phyloP scores from a whole-genome alignment of 2,888 invertebrate genomes.

The Amblyjoppa proteus region DNA sequence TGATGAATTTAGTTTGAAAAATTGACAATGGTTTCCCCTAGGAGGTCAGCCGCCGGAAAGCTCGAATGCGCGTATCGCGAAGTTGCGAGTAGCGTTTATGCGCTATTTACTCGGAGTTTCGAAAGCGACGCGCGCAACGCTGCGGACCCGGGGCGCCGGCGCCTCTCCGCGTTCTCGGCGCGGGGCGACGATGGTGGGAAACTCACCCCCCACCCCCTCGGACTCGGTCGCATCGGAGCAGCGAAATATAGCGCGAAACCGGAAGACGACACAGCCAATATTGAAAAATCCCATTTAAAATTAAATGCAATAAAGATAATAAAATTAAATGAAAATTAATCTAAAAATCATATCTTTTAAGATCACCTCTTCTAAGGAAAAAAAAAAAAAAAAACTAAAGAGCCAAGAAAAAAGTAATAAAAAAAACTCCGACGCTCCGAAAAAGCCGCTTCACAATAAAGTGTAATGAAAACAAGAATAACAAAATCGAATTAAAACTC shows the following conservation, averaged over 20 bases:
- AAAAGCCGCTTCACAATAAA: too few species aligned
- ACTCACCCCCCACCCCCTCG: conserved; percentile 20
- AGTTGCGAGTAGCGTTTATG: conserved; percentile 27
- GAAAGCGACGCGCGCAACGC: conserved; percentile 78
- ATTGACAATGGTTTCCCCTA: background rate
- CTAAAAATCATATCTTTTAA: background rate
- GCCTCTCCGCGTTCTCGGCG: conserved; percentile 24
- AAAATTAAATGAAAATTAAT: background rate
- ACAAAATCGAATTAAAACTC: background rate
- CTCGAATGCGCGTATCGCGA: conserved; percentile 27
- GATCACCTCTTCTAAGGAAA: background rate
- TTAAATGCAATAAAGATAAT: too few species aligned
- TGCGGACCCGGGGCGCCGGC: conserved; percentile 70
- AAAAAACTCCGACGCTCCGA: too few species aligned
- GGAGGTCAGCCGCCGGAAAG: conserved; percentile 27
- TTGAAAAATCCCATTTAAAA: background rate
- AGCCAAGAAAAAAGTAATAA: too few species aligned
- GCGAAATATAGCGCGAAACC: background rate
- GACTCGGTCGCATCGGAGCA: conserved; percentile 9
- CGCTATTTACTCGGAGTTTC: conserved; percentile 76
- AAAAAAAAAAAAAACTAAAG: background rate
- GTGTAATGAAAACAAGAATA: background rate
- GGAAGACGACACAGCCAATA: background rate
- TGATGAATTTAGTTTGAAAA: background rate
- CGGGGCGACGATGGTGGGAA: conserved; percentile 29